A percentile compares a stretch with the other conserved stretches of the same genome.
phyloP scores from a whole-genome alignment of 2,797 vertebrate genomes.

The Champsocephalus esox region DNA sequence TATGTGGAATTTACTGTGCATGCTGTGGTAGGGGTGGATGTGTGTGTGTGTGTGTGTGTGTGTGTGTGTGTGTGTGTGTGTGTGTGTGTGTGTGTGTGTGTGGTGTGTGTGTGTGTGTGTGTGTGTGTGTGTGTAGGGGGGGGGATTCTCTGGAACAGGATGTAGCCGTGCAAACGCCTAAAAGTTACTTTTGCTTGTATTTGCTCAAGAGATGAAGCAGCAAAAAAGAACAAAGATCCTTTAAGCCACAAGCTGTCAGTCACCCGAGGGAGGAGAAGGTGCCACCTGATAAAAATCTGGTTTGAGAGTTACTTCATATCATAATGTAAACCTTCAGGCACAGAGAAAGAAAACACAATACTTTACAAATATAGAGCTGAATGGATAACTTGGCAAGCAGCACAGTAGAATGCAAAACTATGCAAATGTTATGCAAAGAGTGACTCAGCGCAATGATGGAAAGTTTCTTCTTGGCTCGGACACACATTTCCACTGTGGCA shows the following conservation, averaged over 20 bases:
- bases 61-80: conserved; percentile 19
- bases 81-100: conserved; percentile 12
- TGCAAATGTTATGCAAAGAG: conserved; percentile 80
- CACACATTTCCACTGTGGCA: conserved; percentile 11
- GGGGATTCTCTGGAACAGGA: conserved; percentile 71
- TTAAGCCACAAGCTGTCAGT: conserved; percentile 36
- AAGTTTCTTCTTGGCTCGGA: conserved; percentile 54
- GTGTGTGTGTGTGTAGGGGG: conserved; percentile 1
- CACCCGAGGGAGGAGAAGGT: conserved; percentile 3
- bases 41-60: conserved; percentile 16
- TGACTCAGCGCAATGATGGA: conserved; percentile 50
- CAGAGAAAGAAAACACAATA: neutral
- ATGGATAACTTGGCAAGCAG: conserved; percentile 54
- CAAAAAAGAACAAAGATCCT: conserved; percentile 44
- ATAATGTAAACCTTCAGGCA: conserved; percentile 19
- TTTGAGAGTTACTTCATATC: conserved; percentile 33
- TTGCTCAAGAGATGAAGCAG: conserved; percentile 70
- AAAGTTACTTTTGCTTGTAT: conserved; percentile 59
- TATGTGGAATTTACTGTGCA: conserved; percentile 35
- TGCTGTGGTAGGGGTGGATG: conserved; percentile 20
- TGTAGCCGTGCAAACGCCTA: conserved; percentile 70
- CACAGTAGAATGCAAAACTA: conserved; percentile 72
- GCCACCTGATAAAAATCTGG: conserved; percentile 46
- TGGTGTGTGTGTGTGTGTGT: conserved; percentile 16
- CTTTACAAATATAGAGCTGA: conserved; percentile 34